Evolutionary conservation across 2,888 invertebrate genomes (phyloP), one percentile per base, ranked within the genome.

Genomic region (Tipula helvola): DNA sequence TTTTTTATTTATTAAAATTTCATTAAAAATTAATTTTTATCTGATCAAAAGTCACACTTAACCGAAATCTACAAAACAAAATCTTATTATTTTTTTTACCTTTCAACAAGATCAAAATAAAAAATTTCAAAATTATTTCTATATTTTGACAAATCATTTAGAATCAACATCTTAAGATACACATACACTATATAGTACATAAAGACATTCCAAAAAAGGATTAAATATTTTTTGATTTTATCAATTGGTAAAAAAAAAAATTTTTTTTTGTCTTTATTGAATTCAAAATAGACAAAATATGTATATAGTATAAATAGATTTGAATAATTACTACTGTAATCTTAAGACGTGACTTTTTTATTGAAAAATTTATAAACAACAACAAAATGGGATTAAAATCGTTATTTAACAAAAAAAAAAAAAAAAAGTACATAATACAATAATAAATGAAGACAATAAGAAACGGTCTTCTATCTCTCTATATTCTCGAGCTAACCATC

Each of bases 1-100:
- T 10, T 52, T 71, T 28, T 71, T 39, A 7, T 28, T 71, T 71
- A 71, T 52, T 71, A 71, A 71, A 71, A 71, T 71, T 71, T 71
- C 52, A 71, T 71, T 71, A 71, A 71, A 71, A 71, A 71, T 71
- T 71, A 71, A 71, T 71, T 71, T 71, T 71, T 71, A 71, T 71
- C 71, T 71, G 71, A 71, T 71, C 71, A 71, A 71, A 71, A 71
- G 71, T 71, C 71, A 71, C 71, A 71, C 71, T 71, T 71, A 71
- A 71, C 28, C 71, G 28, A 71, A 71, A 71, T 71, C 71, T 71
- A 71, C 2, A 28, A 71, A 71, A 39, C 28, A 28, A 71, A 28
- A 28, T 12, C 71, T 52, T 28, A 71, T 71, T 71, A 71, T 71
- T 71, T 71, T 71, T 71, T 10, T 71, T 71, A 71, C 71, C 71